Evolutionary conservation across 2,797 vertebrate genomes (phyloP).

Genomic region (Mycteria americana): DNA sequence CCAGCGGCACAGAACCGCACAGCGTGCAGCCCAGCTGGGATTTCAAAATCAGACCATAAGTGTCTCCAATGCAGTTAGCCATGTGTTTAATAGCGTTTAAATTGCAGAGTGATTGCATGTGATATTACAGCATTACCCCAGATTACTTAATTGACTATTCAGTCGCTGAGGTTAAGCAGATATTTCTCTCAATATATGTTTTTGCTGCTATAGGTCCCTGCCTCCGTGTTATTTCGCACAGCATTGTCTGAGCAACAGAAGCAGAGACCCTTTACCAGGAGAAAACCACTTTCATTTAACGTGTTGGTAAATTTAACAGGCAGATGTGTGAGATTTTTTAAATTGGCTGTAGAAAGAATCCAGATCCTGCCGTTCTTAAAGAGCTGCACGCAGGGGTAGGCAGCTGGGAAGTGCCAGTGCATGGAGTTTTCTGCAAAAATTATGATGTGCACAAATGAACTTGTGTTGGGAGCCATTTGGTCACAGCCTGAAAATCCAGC

Average conservation of each 20-base stretch:
- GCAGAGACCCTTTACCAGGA: not conserved
- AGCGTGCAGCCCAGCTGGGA: not conserved
- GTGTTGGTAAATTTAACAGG: not conserved
- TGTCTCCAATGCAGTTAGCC: not conserved
- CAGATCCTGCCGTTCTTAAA: not conserved
- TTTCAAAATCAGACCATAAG: not conserved
- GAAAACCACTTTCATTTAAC: not conserved
- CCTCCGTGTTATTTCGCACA: not conserved
- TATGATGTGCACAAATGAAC: not conserved
- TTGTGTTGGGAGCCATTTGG: not conserved
- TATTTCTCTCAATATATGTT: not conserved
- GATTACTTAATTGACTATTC: conserved; percentile 24
- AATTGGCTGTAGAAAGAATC: not conserved
- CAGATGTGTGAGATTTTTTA: not conserved
- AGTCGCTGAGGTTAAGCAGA: not conserved
- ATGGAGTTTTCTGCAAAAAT: not conserved
- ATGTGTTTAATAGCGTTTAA: conserved; percentile 3
- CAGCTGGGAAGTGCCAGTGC: not conserved
- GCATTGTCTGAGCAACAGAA: not conserved
- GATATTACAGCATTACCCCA: conserved; percentile 42
- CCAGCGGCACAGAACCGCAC: not conserved
- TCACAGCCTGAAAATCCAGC: not conserved
- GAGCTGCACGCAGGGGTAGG: not conserved
- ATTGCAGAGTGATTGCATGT: conserved; percentile 15
- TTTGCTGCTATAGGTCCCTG: not conserved